These are phyloP conservation scores for Baryphthengus martii DNA, from an alignment of 2,113 vertebrate genomes.

Conservation along the genomic window DNA sequence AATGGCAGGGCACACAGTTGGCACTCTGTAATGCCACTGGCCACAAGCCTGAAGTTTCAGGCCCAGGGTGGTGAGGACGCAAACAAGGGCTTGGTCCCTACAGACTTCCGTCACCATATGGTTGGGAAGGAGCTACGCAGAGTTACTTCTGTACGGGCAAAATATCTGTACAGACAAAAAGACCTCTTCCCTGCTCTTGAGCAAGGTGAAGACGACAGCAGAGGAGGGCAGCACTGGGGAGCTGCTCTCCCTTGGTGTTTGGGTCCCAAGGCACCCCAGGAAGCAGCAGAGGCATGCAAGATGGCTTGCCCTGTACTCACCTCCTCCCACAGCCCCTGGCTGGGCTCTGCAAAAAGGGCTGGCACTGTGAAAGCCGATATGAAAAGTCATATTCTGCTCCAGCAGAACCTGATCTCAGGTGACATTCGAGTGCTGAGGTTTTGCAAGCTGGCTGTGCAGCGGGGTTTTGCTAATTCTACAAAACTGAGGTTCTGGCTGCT, in stretches of 20 bases:
- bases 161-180: no score
- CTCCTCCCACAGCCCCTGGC: background rate
- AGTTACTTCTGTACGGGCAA: background rate
- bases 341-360: background rate
- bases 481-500: background rate
- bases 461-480: background rate
- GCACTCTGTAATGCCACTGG: background rate
- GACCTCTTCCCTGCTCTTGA: background rate
- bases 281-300: background rate
- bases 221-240: background rate
- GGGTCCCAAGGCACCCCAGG: background rate
- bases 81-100: background rate
- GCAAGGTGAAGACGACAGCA: background rate
- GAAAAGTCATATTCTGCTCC: conserved; percentile 1
- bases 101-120: rapidly evolving
- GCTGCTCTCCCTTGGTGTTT: background rate
- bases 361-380: conserved; percentile 3
- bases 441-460: background rate
- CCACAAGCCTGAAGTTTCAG: background rate
- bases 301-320: background rate
- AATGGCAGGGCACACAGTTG: background rate
- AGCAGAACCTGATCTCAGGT: conserved; percentile 45
- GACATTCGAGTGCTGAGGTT: background rate
- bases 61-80: background rate
- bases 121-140: background rate